Conservation (phyloP, 2,888 invertebrate species). For the Cerastis leucographa region DNA sequence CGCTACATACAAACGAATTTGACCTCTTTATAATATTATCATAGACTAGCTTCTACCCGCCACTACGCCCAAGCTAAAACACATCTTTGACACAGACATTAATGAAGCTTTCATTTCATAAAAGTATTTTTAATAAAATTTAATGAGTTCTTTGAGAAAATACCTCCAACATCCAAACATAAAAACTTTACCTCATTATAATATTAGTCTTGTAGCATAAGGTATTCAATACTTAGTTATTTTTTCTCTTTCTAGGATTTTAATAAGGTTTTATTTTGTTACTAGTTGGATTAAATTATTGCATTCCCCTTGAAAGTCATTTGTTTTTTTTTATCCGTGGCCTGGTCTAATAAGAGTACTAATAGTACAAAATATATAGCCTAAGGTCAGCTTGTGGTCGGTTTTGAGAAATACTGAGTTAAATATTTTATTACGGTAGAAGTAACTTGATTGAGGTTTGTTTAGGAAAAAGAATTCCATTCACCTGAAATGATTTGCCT, state of each 20-base stretch:
- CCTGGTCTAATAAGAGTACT: background rate
- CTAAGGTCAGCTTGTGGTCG: slow-evolving; percentile 3
- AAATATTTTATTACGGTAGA: background rate
- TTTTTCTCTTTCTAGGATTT: background rate
- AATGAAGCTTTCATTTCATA: background rate
- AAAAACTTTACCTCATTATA: too few species aligned
- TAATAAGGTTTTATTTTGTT: background rate
- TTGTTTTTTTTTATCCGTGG: background rate
- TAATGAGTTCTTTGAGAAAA: background rate
- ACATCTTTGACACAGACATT: background rate
- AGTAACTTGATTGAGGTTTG: background rate
- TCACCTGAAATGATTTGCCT: background rate
- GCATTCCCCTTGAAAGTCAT: slow-evolving; percentile 22
- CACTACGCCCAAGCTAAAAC: background rate
- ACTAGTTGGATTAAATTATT: background rate
- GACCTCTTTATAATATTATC: too few species aligned
- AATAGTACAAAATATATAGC: background rate
- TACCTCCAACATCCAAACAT: too few species aligned
- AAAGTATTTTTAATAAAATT: background rate
- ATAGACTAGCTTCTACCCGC: background rate
- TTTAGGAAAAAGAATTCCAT: background rate
- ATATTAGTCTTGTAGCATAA: too few species aligned
- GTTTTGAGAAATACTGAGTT: background rate
- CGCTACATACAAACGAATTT: too few species aligned
- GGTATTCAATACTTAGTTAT: background rate